Evolutionary conservation across 2,888 invertebrate genomes (phyloP).

Genomic region (Galerucella nymphaeae): DNA sequence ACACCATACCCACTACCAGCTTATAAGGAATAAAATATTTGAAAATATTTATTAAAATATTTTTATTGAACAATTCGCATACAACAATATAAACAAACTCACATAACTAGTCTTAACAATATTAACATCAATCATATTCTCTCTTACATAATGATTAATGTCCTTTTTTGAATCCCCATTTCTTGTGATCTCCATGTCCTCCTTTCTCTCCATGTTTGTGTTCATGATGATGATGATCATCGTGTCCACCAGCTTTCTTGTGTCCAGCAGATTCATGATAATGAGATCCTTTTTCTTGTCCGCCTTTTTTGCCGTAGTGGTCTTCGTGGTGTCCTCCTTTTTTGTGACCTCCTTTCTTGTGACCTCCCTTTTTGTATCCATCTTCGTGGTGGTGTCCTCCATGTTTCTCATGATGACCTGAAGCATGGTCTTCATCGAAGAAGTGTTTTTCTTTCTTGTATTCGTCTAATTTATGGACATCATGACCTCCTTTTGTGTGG

Average conservation of each 20-base stretch:
- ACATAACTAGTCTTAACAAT: conserved; percentile 39
- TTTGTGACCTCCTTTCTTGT: conserved; percentile 84
- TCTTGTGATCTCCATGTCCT: conserved; percentile 81
- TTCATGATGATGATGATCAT: conserved; percentile 80
- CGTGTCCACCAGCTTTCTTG: conserved; percentile 81
- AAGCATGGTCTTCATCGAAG: conserved; percentile 86
- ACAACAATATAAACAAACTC: conserved; percentile 43
- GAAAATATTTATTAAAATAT: not conserved
- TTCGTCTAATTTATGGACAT: conserved; percentile 86
- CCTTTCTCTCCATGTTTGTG: conserved; percentile 83
- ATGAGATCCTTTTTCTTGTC: conserved; percentile 83
- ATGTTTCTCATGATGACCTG: conserved; percentile 84
- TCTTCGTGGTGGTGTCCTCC: conserved; percentile 84
- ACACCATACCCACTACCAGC: rapidly evolving
- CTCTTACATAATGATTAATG: conserved; percentile 34
- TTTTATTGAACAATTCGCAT: conserved; percentile 30
- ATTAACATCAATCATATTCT: conserved; percentile 39
- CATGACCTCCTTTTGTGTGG: conserved; percentile 85
- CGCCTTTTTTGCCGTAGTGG: conserved; percentile 83
- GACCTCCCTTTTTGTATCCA: conserved; percentile 84
- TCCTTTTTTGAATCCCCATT: conserved; percentile 75
- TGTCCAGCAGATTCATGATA: conserved; percentile 84
- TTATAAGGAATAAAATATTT: not conserved
- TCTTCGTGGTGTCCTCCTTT: conserved; percentile 81
- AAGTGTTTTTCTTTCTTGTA: conserved; percentile 88